These are phyloP conservation scores for Forbesichthys papilliferus DNA, from an alignment of 2,113 vertebrate species.

Conservation along the genomic window DNA sequence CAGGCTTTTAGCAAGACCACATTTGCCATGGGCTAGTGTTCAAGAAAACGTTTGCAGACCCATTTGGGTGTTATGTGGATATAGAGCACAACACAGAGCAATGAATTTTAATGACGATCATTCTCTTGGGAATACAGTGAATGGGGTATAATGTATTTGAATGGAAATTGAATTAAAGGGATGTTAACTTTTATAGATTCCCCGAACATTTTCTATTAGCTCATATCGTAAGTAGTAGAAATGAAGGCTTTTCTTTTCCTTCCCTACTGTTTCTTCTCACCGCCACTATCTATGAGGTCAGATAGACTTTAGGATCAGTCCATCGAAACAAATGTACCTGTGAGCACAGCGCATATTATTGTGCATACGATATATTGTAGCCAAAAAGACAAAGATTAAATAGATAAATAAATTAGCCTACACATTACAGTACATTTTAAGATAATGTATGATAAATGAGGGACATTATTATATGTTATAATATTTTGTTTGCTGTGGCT, in stretches of 20 bases:
- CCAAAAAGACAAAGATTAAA: too few relatives aligned
- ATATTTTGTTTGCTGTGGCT: slow-evolving; percentile 40
- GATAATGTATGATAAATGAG: background rate
- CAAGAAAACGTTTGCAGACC: background rate
- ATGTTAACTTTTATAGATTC: slow-evolving; percentile 56
- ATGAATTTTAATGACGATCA: slow-evolving; percentile 59
- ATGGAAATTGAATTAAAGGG: slow-evolving; percentile 40
- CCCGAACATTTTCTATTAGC: slow-evolving; percentile 41
- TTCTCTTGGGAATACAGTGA: slow-evolving; percentile 40
- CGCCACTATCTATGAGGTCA: slow-evolving; percentile 1
- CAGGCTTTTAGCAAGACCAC: background rate
- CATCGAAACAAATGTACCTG: slow-evolving; percentile 29
- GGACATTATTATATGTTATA: slow-evolving; percentile 39
- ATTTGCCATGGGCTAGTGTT: background rate
- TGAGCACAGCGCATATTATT: background rate
- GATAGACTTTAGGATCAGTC: slow-evolving; percentile 15
- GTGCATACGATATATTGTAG: too few relatives aligned
- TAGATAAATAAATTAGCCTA: too few relatives aligned
- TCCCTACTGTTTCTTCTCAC: background rate
- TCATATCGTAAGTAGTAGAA: slow-evolving; percentile 17
- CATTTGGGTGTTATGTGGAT: slow-evolving; percentile 40
- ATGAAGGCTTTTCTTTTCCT: slow-evolving; percentile 3
- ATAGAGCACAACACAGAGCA: slow-evolving; percentile 21
- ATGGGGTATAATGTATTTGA: slow-evolving; percentile 34
- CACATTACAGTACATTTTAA: too few relatives aligned